Percentiles rank a stretch among this genome's conserved stretches.
phyloP scores from a whole-genome alignment of 2,888 invertebrate species.

The Sphinx pinastri region DNA sequence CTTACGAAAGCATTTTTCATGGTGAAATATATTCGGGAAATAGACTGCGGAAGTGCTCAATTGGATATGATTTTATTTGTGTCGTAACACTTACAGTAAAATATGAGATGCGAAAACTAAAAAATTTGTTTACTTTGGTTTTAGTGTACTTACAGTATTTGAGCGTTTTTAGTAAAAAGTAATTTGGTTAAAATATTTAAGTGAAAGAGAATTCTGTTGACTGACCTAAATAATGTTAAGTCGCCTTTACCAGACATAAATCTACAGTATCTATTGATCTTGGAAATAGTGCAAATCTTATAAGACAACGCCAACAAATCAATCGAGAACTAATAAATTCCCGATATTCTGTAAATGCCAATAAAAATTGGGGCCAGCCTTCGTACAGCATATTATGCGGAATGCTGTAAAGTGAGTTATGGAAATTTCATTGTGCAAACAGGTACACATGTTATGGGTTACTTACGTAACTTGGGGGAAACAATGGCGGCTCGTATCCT shows the following conservation, averaged over 20 bases:
- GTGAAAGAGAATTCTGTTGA: not conserved
- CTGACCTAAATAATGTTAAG: not conserved
- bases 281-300: not conserved
- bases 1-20: conserved; percentile 18
- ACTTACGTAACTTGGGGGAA: not conserved
- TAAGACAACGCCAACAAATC: not conserved
- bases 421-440: conserved; percentile 8
- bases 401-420: conserved; percentile 14
- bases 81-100: not conserved
- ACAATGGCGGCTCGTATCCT: not conserved
- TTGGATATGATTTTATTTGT: conserved; percentile 20
- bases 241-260: not conserved
- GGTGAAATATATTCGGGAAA: conserved; percentile 9
- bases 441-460: not conserved
- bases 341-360: not conserved
- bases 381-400: not conserved
- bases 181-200: too few relatives aligned
- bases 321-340: not conserved
- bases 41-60: conserved; percentile 1
- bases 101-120: not conserved
- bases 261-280: not conserved
- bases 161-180: too few relatives aligned
- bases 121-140: not conserved
- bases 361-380: conserved; percentile 9
- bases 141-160: not conserved